Base-by-base conservation (phyloP, 2,113 vertebrate species). In the Pomatorhinus ruficollis region DNA sequence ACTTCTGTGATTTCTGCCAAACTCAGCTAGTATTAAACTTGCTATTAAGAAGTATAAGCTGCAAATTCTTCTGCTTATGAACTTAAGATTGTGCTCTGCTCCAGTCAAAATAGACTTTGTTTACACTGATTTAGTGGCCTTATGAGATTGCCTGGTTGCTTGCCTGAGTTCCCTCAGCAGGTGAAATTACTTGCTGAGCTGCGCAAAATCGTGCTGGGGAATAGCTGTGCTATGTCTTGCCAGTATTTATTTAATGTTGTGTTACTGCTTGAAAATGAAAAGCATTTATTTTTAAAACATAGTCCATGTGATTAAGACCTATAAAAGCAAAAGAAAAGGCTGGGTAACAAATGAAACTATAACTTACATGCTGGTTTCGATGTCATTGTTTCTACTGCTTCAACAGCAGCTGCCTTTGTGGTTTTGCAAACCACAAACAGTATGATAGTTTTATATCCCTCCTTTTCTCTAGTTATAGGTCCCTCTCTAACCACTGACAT, bases 201-300 rank as follows among this genome's bases (percentile, higher is more conserved):
- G 56, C 56, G 89, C 50, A 57, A 54, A 95, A 89, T 91, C 83
- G 64, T 95, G 81, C 93, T 95, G 81, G 70, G 79, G 90, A 85
- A 89, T 72, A 93, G 52, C 60, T 82, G 42, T 72, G 84, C 89
- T 71, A 39, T 71, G 83, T 83, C 76, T 91, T 88, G 72, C 65
- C 45, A 37, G 39, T 85, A 85, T 94, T 95, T 95, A 95, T 96
- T 96, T 88, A 93, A 95, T 95, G 70, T 69, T 66, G 68, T 65
- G 68, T 96, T 94, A 74, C 81, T 87, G 64, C 68, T 80, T 5
- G n/a, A 89, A 83, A 96, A 75, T 77, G 66, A 94, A 86, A 91
- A 91, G 49, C 64, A 94, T 84, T 87, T 70, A 87, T 89, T 94
- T 96, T 96, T 97, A 75, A 82, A 79, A 93, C 39, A 47, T 13